Percentiles rank a stretch among this genome's conserved stretches.
These are phyloP conservation scores for Stegodyphus mimosarum DNA, from an alignment of 1,140 invertebrate genomes.

Conservation along the genomic window DNA sequence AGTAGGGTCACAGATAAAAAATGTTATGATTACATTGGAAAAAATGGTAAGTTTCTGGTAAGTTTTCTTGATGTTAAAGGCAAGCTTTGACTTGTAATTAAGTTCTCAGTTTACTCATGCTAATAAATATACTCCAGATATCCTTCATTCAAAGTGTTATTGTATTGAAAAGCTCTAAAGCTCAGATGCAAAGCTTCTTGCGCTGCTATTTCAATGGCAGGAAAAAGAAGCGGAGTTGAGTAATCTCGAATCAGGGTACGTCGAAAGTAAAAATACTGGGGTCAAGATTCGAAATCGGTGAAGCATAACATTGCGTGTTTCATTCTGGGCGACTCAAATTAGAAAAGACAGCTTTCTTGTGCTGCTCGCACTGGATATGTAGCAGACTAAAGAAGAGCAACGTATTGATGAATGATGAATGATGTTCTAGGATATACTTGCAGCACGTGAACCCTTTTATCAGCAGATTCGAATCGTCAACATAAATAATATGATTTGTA, in stretches of 20 bases:
- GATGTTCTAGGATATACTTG: background rate
- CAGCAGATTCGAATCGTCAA: background rate
- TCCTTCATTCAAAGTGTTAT: background rate
- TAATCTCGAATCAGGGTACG: conserved; percentile 6
- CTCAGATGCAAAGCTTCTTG: background rate
- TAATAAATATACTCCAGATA: background rate
- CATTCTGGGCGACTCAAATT: background rate
- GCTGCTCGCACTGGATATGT: background rate
- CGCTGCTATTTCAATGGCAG: background rate
- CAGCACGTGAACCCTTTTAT: background rate
- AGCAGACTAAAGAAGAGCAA: background rate
- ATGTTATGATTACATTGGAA: no score
- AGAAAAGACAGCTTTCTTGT: background rate
- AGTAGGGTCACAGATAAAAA: no score
- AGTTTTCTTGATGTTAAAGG: no score
- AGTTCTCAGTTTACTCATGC: background rate
- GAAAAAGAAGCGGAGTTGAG: background rate
- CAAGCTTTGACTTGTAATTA: no score
- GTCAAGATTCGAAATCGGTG: conserved; percentile 10
- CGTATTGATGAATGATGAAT: background rate
- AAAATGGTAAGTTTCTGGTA: no score
- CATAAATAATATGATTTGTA: background rate
- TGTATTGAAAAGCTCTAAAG: background rate
- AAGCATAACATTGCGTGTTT: conserved; percentile 26
- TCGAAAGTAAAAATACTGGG: conserved; percentile 15